phyloP scores from a whole-genome alignment of 2,888 invertebrate species.

The Chamaedrilus cognettii region DNA sequence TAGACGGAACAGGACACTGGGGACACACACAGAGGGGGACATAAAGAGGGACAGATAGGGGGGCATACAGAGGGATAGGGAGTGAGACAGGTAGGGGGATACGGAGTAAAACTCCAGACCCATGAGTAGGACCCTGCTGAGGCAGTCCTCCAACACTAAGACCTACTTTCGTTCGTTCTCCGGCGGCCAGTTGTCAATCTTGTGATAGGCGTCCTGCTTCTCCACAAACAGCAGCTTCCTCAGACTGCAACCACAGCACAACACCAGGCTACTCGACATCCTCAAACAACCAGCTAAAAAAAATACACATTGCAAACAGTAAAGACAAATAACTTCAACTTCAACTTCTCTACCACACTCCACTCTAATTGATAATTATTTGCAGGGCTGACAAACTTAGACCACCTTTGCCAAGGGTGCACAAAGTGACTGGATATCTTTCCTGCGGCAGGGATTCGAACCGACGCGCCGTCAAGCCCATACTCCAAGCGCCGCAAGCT shows the following conservation, averaged over 20 bases:
- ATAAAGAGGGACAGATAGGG: too few relatives aligned
- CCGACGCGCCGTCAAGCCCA: too few relatives aligned
- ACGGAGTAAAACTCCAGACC: too few relatives aligned
- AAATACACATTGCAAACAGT: neutral
- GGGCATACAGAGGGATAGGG: too few relatives aligned
- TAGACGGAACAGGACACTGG: conserved; percentile 66
- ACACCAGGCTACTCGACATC: neutral
- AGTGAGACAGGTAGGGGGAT: too few relatives aligned
- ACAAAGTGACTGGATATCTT: too few relatives aligned
- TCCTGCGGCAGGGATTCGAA: too few relatives aligned
- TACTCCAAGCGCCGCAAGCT: too few relatives aligned
- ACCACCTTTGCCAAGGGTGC: too few relatives aligned
- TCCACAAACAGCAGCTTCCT: conserved; percentile 60
- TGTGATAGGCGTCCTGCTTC: conserved; percentile 54
- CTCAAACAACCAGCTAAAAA: neutral
- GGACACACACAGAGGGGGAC: neutral
- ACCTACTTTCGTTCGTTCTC: conserved; percentile 75
- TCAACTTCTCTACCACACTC: neutral
- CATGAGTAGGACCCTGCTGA: conserved; percentile 79
- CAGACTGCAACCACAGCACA: conserved; percentile 49
- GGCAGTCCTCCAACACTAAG: conserved; percentile 76
- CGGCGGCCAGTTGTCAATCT: conserved; percentile 76
- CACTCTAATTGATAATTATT: neutral
- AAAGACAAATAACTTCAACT: neutral
- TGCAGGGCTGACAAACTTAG: neutral